Evolutionary conservation across 2,797 vertebrate genomes (phyloP), one percentile per base, ranked within the genome.

Genomic region (Eptatretus atami): DNA sequence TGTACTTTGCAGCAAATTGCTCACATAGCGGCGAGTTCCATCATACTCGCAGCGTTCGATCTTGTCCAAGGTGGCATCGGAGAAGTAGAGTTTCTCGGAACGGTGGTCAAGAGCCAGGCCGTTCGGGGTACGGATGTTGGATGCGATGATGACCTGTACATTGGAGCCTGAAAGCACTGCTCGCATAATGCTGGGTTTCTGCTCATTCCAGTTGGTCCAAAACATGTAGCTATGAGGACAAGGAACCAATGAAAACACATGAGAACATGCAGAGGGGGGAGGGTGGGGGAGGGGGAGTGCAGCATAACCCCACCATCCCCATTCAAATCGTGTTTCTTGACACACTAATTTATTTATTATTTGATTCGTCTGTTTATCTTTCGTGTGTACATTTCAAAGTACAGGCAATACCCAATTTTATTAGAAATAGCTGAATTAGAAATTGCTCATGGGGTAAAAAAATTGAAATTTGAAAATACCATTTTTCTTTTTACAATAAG

Each of bases 121-220:
- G 0, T 95, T 96, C 68, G 90, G 90, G 0, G 88, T 93, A 68
- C 85, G 83, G 64, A 96, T 92, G 74, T 88, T 82, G 53, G 75
- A 82, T 71, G 86, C 85, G 0, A 96, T 82, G 72, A 96, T 88
- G 31, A 85, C 82, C 10, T 94, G 73, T 69, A 92, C 79, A 0
- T 93, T 95, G 74, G 81, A 80, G 2, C 90, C 90, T 0, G 80
- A 79, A 63, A 96, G 78, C 25, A 85, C 82, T 1, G 90, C 79
- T 3, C 90, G 76, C 88, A 96, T 92, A 74, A 95, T 96, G 75
- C 90, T 94, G 64, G 90, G 90, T 68, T 86, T 72, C 71, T 83
- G 83, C 73, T 96, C 90, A 0, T 95, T 96, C 90, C 90, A 96
- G 74, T 96, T 96, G 69, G 90, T 96, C 90, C 90, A 96, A 75